Conservation (phyloP, 2,113 vertebrate genomes). For the Uria aalge region DNA sequence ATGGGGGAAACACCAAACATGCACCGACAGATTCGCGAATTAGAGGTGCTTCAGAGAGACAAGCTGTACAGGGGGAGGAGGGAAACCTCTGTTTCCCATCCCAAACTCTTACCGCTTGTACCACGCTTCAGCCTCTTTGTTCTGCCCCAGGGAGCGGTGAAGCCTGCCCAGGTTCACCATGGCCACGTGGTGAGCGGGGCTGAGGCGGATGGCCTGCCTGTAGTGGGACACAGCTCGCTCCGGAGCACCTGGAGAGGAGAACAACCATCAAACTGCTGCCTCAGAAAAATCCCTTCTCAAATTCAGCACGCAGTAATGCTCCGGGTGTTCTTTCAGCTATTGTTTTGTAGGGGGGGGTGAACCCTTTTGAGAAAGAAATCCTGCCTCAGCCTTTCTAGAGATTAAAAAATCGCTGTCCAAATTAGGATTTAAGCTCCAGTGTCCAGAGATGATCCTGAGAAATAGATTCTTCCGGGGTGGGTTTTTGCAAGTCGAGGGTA, state of each 20-base stretch:
- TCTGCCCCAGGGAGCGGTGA: conserved; percentile 88
- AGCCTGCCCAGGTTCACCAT: conserved; percentile 97
- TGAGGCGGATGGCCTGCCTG: conserved; percentile 87
- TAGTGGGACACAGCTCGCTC: conserved; percentile 86
- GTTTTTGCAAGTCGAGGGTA: background rate
- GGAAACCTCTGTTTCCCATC: background rate
- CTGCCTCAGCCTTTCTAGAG: background rate
- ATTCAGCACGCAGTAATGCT: background rate
- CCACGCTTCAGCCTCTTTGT: conserved; percentile 88
- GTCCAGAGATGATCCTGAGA: background rate
- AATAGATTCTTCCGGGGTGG: background rate
- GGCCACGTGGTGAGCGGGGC: conserved; percentile 90
- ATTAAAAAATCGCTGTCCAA: background rate
- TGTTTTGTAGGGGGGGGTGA: background rate
- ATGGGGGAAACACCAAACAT: background rate
- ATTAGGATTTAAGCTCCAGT: background rate
- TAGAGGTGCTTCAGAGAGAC: background rate
- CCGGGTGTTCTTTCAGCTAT: background rate
- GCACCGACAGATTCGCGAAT: background rate
- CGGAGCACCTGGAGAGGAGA: conserved; percentile 75
- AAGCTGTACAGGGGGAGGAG: background rate
- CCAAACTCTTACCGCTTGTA: conserved; percentile 84
- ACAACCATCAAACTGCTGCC: background rate
- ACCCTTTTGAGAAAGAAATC: background rate
- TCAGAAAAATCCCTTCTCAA: background rate